These are phyloP conservation scores for Drosophila leontia DNA, from an alignment of 1,140 invertebrate species.

Conservation along the genomic window DNA sequence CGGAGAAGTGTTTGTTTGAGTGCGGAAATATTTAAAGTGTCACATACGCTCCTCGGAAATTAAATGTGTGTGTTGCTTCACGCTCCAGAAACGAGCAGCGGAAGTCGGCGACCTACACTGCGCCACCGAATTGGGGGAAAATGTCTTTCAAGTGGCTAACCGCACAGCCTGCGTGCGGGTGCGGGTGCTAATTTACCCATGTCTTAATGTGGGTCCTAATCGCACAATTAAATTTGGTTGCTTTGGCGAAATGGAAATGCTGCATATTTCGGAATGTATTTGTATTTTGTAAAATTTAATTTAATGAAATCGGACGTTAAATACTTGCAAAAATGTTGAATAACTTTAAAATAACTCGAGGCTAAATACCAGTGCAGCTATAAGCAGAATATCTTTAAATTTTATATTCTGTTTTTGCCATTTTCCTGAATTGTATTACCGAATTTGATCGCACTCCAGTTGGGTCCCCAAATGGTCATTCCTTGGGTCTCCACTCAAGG, in stretches of 20 bases:
- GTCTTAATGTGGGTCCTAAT: conserved; percentile 9
- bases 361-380: neutral
- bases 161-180: neutral
- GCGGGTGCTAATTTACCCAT: conserved; percentile 20
- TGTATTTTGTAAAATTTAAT: neutral
- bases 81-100: conserved; percentile 51
- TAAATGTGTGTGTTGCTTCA: conserved; percentile 75
- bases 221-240: conserved; percentile 1
- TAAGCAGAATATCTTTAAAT: neutral
- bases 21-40: conserved; percentile 82
- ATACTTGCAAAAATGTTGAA: neutral
- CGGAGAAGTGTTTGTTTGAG: conserved; percentile 66
- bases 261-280: neutral
- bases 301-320: neutral
- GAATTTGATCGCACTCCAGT: conserved; percentile 27
- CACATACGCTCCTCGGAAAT: conserved; percentile 78
- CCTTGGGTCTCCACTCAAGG: conserved; percentile 24
- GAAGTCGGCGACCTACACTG: conserved; percentile 50
- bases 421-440: conserved; percentile 7
- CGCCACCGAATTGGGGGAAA: conserved; percentile 23
- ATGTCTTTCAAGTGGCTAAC: conserved; percentile 2
- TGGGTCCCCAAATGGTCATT: conserved; percentile 50
- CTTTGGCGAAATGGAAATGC: too few species aligned
- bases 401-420: neutral
- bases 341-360: neutral